Evolutionary conservation across 2,888 invertebrate species (phyloP), one percentile per base, ranked within the genome.

Genomic region (Euzetes globulus): DNA sequence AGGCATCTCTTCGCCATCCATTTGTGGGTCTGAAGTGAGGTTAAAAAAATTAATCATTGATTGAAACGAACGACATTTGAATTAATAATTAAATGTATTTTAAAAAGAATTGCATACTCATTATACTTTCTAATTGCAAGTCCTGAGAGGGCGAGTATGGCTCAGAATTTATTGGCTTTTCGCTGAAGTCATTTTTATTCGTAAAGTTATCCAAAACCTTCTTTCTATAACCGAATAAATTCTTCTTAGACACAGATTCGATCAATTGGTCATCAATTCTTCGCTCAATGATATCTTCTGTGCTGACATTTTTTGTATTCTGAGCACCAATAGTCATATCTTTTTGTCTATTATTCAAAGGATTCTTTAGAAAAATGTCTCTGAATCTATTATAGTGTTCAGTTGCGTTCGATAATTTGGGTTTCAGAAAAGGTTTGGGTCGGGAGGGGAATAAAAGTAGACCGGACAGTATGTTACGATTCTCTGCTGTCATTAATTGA

Each of bases 391-490:
- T 6, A 45, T 19, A 68, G 33, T 68, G 22, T n/a, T 19, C 19
- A 9, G 68, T 19, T 4, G 1, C 22, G 22, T 33, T 68, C 13
- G 33, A 19, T 19, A 68, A 19, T 41, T 68, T 68, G 2, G 68
- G 68, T 41, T 15, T 68, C 68, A 68, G 13, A n/a, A 22, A 9
- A n/a, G 68, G 68, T 68, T 17, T 68, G 13, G 37, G 68, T 41
- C 68, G 37, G 15, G 68, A 68, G 1, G 68, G 68, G 33, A 68
- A 68, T 19, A 68, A 13, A 1, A 68, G 15, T 37, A 19, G 19
- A 41, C 19, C 45, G 27, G 68, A 68, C 22, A 68, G 22, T 17
- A 17, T 19, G 68, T 68, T 37, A 1, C 68, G 68, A 29, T 41
- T 68, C 41, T 68, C 68, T 7, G 41, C 2, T 29, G 60, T 25